Percentiles rank a stretch among this genome's conserved stretches.
Evolutionary conservation across 2,113 vertebrate genomes (phyloP).

Genomic region (Brachionichthys hirsutus): DNA sequence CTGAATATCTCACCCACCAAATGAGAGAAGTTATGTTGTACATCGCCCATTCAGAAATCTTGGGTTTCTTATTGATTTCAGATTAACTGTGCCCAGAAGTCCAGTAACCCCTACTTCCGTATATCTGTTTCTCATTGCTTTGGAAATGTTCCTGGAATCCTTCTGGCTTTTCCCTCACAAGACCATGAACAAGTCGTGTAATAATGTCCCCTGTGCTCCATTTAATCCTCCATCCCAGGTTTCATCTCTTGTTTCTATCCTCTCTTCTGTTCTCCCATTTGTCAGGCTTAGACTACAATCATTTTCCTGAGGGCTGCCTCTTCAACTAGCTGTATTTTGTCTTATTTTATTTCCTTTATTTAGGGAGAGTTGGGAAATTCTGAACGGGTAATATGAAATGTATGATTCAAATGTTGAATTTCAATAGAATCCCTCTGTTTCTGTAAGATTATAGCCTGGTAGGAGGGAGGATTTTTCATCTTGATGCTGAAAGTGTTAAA

Average conservation of each 20-base stretch:
- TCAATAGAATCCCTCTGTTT: no score
- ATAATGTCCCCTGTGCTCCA: background rate
- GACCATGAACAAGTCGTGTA: conserved; percentile 7
- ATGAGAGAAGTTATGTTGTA: no score
- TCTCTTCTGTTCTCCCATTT: background rate
- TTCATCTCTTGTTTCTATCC: background rate
- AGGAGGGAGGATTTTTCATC: background rate
- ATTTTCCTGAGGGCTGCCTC: no score
- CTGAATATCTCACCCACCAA: no score
- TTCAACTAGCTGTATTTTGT: no score
- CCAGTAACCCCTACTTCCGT: conserved; percentile 5
- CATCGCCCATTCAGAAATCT: no score
- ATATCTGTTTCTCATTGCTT: background rate
- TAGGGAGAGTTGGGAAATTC: no score
- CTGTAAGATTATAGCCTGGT: background rate
- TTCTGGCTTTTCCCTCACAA: conserved; percentile 6
- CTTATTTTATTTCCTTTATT: no score
- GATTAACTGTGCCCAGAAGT: background rate
- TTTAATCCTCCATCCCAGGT: background rate
- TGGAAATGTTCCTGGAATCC: background rate
- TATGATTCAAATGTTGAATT: no score
- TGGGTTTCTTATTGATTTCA: no score
- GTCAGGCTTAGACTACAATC: no score
- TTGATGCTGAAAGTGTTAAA: conserved; percentile 7
- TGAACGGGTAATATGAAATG: no score